phyloP scores from a whole-genome alignment of 2,113 vertebrate genomes.

The Megaceryle maxima region DNA sequence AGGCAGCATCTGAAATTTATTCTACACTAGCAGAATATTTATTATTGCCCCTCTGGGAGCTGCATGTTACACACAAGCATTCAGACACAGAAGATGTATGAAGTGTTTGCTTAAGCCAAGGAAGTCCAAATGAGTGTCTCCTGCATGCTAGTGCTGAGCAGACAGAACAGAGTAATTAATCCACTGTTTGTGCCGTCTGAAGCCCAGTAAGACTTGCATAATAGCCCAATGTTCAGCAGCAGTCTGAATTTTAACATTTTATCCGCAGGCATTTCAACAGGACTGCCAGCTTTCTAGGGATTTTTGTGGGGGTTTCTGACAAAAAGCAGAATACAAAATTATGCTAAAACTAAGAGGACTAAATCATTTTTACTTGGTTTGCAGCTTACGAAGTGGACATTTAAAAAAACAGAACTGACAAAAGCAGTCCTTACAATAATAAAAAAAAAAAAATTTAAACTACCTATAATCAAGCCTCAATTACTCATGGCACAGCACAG shows the following conservation, averaged over 20 bases:
- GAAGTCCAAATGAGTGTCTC: not conserved
- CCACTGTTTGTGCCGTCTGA: not conserved
- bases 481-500: not conserved
- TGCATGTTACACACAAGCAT: not conserved
- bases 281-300: not conserved
- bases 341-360: not conserved
- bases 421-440: not conserved
- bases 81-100: slow-evolving; percentile 20
- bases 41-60: not conserved
- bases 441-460: not conserved
- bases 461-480: not conserved
- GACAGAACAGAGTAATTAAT: not conserved
- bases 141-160: not conserved
- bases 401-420: not conserved
- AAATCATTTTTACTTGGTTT: not conserved
- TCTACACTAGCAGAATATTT: not conserved
- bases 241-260: not conserved
- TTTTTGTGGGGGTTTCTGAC: not conserved
- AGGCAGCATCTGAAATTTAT: slow-evolving; percentile 1
- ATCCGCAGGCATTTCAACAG: not conserved
- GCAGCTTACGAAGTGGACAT: not conserved
- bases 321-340: not conserved
- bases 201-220: not conserved
- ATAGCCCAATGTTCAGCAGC: not conserved
- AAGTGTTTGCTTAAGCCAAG: slow-evolving; percentile 10